phyloP scores from a whole-genome alignment of 2,113 vertebrate genomes.

The Mobula birostris region DNA sequence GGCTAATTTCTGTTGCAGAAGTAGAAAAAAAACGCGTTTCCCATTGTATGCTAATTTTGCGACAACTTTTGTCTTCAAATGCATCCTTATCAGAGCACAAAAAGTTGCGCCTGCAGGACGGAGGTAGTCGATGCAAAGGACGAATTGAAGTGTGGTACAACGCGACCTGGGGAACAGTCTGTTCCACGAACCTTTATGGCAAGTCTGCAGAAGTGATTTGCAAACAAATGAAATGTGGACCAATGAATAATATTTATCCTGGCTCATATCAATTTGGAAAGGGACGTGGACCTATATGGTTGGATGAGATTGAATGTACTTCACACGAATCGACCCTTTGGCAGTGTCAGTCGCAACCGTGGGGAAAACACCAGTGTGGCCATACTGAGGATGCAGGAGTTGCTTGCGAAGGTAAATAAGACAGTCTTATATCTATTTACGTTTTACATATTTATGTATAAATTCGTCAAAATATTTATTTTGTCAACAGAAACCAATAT shows the following conservation, averaged over 20 bases:
- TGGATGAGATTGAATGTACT: slow-evolving; percentile 49
- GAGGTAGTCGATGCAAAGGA: not conserved
- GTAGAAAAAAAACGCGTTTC: too few relatives aligned
- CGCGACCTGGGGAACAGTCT: not conserved
- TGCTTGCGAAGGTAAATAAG: not conserved
- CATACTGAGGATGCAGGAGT: not conserved
- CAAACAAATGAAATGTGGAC: slow-evolving; percentile 40
- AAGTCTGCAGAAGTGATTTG: slow-evolving; percentile 39
- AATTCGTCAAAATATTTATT: too few relatives aligned
- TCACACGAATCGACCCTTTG: slow-evolving; percentile 49
- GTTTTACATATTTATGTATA: not conserved
- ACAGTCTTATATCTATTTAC: too few relatives aligned
- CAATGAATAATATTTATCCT: fast-evolving
- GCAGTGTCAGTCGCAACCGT: slow-evolving; percentile 42
- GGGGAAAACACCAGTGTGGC: slow-evolving; percentile 39
- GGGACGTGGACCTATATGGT: slow-evolving; percentile 50
- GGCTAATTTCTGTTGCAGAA: too few relatives aligned
- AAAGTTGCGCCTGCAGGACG: not conserved
- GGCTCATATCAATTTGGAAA: not conserved
- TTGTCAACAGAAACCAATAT: not conserved
- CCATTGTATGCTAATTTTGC: too few relatives aligned
- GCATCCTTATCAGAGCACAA: not conserved
- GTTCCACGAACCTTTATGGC: not conserved
- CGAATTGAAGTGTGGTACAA: not conserved
- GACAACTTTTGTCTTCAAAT: not conserved